Evolutionary conservation across 2,888 invertebrate species (phyloP).

Genomic region (Helobdella robusta): DNA sequence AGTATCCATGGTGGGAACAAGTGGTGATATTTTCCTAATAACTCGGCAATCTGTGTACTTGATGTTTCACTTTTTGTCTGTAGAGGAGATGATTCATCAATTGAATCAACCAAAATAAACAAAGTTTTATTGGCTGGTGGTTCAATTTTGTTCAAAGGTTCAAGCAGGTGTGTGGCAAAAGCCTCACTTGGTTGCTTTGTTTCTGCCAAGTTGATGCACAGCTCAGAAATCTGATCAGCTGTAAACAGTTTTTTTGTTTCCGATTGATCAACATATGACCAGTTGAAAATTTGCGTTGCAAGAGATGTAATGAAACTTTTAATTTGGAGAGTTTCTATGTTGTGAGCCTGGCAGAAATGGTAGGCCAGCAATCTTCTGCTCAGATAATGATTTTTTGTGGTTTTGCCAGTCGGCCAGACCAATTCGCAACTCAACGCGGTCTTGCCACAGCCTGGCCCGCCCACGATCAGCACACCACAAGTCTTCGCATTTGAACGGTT

Average conservation of each 20-base stretch:
- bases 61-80: neutral
- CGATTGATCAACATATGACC: constrained; percentile 33
- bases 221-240: neutral
- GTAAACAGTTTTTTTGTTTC: constrained; percentile 9
- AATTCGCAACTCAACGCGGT: constrained; percentile 54
- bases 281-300: constrained; percentile 59
- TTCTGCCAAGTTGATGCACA: neutral
- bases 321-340: constrained; percentile 62
- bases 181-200: constrained; percentile 81
- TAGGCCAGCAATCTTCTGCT: constrained; percentile 72
- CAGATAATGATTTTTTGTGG: constrained; percentile 51
- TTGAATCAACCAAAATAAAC: constrained; percentile 79
- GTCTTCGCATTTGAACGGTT: constrained; percentile 65
- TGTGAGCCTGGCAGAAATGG: constrained; percentile 62
- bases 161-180: constrained; percentile 74
- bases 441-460: constrained; percentile 87
- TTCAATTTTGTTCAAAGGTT: constrained; percentile 64
- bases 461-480: constrained; percentile 77
- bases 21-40: constrained; percentile 79
- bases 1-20: constrained; percentile 85
- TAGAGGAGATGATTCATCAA: constrained; percentile 60
- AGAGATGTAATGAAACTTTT: constrained; percentile 64
- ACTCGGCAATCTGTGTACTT: constrained; percentile 53
- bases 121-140: constrained; percentile 66
- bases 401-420: constrained; percentile 62